Percentiles rank a stretch among this genome's conserved stretches.
Evolutionary conservation across 1,140 invertebrate genomes (phyloP).

Genomic region (Achatina immaculata): DNA sequence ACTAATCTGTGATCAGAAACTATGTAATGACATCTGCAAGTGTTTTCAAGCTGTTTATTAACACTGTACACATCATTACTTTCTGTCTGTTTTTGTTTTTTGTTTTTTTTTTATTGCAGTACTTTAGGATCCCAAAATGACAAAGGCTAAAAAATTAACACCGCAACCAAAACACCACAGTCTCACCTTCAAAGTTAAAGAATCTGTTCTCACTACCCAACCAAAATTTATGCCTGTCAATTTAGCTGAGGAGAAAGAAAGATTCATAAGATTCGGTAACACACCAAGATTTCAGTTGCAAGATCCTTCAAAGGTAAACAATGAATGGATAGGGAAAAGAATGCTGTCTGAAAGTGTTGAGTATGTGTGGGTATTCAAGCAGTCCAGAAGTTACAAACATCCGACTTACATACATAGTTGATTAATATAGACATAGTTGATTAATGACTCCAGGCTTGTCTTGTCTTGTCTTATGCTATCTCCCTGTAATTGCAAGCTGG

Average conservation of each 20-base stretch:
- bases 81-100: no score
- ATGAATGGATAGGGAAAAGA: conserved; percentile 42
- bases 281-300: conserved; percentile 55
- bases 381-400: not conserved
- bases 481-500: no score
- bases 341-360: not conserved
- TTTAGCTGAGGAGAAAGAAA: conserved; percentile 62
- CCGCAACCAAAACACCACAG: not conserved
- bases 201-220: conserved; percentile 18
- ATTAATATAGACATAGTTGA: not conserved
- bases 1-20: no score
- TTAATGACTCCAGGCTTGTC: not conserved
- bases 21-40: no score
- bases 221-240: conserved; percentile 51
- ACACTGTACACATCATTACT: no score
- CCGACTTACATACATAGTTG: not conserved
- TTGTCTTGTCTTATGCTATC: not conserved
- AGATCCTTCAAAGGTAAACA: conserved; percentile 24
- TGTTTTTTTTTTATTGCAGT: no score
- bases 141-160: not conserved
- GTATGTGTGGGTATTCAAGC: not conserved
- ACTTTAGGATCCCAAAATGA: not conserved
- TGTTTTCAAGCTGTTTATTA: no score
- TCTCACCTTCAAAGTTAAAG: conserved; percentile 23
- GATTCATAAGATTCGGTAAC: conserved; percentile 60